phyloP scores from a whole-genome alignment of 2,113 vertebrate genomes.

The Zosterops lateralis region DNA sequence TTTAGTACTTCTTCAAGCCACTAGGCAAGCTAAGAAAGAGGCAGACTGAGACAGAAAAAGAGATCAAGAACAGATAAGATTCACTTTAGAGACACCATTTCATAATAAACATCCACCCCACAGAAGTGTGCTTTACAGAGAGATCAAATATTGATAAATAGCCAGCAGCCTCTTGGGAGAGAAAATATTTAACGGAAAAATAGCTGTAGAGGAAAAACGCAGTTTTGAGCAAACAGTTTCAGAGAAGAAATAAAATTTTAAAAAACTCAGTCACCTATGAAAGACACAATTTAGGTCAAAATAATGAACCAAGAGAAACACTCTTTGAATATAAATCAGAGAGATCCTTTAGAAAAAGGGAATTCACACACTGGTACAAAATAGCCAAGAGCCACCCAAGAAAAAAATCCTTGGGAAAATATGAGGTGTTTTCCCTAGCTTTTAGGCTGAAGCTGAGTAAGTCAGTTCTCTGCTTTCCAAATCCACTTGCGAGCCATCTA shows the following conservation, averaged over 20 bases:
- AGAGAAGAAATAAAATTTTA: background rate
- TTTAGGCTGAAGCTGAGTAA: background rate
- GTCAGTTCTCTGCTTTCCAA: background rate
- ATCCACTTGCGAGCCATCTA: background rate
- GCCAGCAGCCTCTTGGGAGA: background rate
- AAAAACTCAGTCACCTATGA: background rate
- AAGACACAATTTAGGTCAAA: background rate
- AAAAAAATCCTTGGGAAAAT: background rate
- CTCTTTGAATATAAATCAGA: conserved; percentile 10
- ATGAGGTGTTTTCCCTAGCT: background rate
- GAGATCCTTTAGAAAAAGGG: background rate
- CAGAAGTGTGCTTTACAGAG: background rate
- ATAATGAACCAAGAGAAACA: background rate
- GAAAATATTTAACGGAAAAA: background rate
- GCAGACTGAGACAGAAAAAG: background rate
- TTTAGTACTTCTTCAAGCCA: background rate
- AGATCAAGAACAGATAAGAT: background rate
- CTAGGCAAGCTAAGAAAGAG: background rate
- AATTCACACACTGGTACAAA: background rate
- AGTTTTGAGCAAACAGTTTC: background rate
- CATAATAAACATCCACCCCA: background rate
- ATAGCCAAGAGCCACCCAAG: background rate
- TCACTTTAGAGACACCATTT: background rate
- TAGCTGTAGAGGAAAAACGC: background rate
- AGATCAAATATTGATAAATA: conserved; percentile 59